Base-by-base conservation (phyloP, 2,113 vertebrate genomes). In the Coryphaenoides rupestris region DNA sequence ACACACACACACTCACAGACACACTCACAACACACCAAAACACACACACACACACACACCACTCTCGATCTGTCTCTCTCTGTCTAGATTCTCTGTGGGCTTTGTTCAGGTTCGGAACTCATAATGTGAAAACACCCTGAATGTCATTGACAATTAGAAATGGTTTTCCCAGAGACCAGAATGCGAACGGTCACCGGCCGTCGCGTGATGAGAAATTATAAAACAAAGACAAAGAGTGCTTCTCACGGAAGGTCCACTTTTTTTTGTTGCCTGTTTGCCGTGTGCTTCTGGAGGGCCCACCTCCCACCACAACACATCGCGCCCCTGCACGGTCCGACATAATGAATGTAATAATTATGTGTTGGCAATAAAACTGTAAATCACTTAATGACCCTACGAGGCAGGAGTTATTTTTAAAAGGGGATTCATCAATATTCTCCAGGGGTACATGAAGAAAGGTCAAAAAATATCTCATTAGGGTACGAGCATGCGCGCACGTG, bases 391-490 rank as follows among this genome's bases (percentile, higher is more conserved):
- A 88, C 85, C 83, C 84, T 83, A 85, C 76, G 83, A 84, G 79
- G 72, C 76, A 60, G 80, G 84, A 88, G 86, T 89, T 89, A 89
- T 90, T 89, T 90, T 89, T 89, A 89, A 89, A 89, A 73, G 73
- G 73, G 82, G 79, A 89, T 89, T 88, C 84, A 91, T 90, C 86
- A 88, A 87, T 89, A 88, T 89, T 89, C 88, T 89, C 86, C 72
- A 76, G 85, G 82, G 89, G 83, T 83, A 75, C 66, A 74, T 58
- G 53, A 73, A 80, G 78, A 91, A 89, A 90, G 89, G 88, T 90
- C 87, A 87, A 74, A 85, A 50, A 50, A 50, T n/a, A 81, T 84
- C 66, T 90, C 85, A 89, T 89, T 90, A 89, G 63, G 58, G 72
- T 70, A 33, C 49, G 68, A 65, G 72, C 62, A 76, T 75, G 73